Evolutionary conservation across 2,797 vertebrate species (phyloP).

Genomic region (Sebastiscus albofasciatus): DNA sequence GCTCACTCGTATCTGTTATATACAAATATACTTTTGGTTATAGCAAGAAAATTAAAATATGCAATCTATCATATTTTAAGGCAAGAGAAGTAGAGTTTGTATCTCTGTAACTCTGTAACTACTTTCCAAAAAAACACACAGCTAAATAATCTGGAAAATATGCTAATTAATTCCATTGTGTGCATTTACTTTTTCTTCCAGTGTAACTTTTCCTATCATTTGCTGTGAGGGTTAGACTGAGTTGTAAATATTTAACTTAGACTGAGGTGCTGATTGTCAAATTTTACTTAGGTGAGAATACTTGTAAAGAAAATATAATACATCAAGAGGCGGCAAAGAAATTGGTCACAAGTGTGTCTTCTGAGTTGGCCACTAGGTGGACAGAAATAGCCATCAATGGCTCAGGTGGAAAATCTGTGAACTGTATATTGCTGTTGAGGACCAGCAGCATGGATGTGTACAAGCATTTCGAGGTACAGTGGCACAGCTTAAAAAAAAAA

Average conservation of each 20-base stretch:
- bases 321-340: conserved; percentile 16
- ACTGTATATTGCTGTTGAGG: not conserved
- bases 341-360: not conserved
- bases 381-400: conserved; percentile 6
- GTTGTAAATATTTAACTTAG: conserved; percentile 63
- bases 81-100: not conserved
- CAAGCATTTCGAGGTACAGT: not conserved
- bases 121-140: not conserved
- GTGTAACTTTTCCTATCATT: conserved; percentile 36
- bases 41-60: not conserved
- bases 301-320: conserved; percentile 24
- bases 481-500: not conserved
- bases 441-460: not conserved
- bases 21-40: not conserved
- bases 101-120: not conserved
- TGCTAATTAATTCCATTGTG: not conserved
- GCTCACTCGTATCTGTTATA: not conserved
- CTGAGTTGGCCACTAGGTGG: conserved; percentile 14
- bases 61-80: not conserved
- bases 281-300: conserved; percentile 41
- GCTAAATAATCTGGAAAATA: not conserved
- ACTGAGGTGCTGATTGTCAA: conserved; percentile 37
- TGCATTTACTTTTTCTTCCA: conserved; percentile 11
- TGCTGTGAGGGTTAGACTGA: conserved; percentile 16
- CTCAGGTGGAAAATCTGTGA: not conserved